A percentile compares a stretch with the other conserved stretches of the same genome.
These are phyloP conservation scores for Plagodis pulveraria DNA, from an alignment of 2,888 invertebrate genomes.

Conservation along the genomic window DNA sequence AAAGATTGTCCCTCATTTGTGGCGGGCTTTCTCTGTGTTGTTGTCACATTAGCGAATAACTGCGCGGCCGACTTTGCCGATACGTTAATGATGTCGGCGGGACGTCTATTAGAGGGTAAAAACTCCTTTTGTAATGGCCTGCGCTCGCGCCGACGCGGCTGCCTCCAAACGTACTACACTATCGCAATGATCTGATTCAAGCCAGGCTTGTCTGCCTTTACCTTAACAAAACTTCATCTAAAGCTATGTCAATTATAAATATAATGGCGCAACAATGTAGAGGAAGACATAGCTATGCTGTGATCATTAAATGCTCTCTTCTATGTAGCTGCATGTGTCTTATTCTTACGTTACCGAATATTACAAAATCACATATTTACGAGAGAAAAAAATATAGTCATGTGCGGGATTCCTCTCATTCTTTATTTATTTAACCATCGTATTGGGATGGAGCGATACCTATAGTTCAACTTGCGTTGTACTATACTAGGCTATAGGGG, in stretches of 20 bases:
- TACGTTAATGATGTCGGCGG: slow-evolving; percentile 82
- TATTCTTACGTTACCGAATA: too few relatives aligned
- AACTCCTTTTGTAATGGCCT: slow-evolving; percentile 66
- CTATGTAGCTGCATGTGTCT: too few relatives aligned
- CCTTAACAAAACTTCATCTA: slow-evolving; percentile 23
- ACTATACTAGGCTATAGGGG: too few relatives aligned
- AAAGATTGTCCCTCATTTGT: slow-evolving; percentile 80
- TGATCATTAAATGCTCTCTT: too few relatives aligned
- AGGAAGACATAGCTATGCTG: not conserved
- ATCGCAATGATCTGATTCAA: slow-evolving; percentile 27
- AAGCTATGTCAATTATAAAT: slow-evolving; percentile 14
- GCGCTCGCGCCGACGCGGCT: slow-evolving; percentile 34
- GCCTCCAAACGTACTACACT: slow-evolving; percentile 14
- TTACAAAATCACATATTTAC: too few relatives aligned
- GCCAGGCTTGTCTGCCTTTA: slow-evolving; percentile 8
- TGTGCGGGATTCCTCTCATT: too few relatives aligned
- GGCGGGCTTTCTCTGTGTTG: slow-evolving; percentile 80
- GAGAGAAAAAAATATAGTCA: too few relatives aligned
- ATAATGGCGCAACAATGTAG: not conserved
- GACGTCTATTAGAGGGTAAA: slow-evolving; percentile 75
- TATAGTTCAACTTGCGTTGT: too few relatives aligned
- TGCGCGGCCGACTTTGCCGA: slow-evolving; percentile 72
- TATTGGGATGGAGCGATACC: too few relatives aligned
- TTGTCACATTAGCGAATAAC: slow-evolving; percentile 85
- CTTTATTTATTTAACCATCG: too few relatives aligned